Conservation (phyloP, 2,797 vertebrate species). For the Anas flavirostris region DNA sequence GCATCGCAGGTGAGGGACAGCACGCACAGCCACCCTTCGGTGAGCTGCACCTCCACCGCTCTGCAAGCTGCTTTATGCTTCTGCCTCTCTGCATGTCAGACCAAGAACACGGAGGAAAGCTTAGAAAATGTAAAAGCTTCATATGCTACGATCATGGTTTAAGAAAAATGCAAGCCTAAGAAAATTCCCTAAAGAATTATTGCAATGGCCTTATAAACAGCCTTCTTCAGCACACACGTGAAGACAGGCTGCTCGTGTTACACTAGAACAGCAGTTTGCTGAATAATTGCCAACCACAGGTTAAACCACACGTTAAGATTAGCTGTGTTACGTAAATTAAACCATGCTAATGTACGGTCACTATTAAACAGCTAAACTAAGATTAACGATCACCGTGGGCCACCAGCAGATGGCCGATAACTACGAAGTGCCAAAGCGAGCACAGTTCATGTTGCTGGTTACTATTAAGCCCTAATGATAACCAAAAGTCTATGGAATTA, state of each 20-base stretch:
- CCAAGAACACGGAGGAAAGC: slow-evolving; percentile 46
- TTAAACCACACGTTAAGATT: neutral
- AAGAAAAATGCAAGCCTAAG: neutral
- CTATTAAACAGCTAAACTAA: neutral
- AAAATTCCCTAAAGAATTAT: neutral
- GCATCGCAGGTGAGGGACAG: slow-evolving; percentile 55
- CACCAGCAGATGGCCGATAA: neutral
- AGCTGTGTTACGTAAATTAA: neutral
- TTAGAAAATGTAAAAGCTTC: slow-evolving; percentile 66
- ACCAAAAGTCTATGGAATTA: neutral
- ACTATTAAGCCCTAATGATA: neutral
- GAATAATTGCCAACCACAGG: neutral
- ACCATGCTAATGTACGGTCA: neutral
- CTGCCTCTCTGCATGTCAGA: neutral
- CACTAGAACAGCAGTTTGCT: neutral
- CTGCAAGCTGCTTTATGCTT: slow-evolving; percentile 31
- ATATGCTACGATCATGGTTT: slow-evolving; percentile 32
- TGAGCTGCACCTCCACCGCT: neutral
- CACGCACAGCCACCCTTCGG: neutral
- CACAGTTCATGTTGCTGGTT: neutral
- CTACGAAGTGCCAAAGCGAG: rapidly evolving
- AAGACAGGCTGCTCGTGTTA: neutral
- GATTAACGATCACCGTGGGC: rapidly evolving
- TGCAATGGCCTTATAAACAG: rapidly evolving
- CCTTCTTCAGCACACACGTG: neutral